phyloP scores from a whole-genome alignment of 2,113 vertebrate species.

The Cavia porcellus region DNA sequence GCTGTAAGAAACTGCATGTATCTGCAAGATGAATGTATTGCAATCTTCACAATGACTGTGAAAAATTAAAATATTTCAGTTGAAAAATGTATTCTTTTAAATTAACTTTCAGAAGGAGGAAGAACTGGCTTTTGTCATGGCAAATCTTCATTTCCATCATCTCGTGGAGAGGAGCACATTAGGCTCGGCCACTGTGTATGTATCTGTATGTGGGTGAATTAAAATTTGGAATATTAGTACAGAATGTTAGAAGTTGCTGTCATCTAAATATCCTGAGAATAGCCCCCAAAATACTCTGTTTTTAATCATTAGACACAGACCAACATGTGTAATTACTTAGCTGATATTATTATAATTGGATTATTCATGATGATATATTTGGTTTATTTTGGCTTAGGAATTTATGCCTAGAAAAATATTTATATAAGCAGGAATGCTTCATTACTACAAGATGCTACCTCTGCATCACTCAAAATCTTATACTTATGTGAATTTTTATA shows the following conservation, averaged over 20 bases:
- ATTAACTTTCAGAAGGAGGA: slow-evolving; percentile 88
- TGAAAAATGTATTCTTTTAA: slow-evolving; percentile 79
- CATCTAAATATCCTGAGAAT: neutral
- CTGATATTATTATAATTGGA: neutral
- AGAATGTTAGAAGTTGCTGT: neutral
- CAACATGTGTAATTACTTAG: neutral
- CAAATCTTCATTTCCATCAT: slow-evolving; percentile 92
- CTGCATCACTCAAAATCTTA: no score
- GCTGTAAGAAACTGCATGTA: slow-evolving; percentile 57
- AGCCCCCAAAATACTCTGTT: neutral
- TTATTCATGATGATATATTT: neutral
- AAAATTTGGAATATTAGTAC: neutral
- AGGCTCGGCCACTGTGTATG: slow-evolving; percentile 91
- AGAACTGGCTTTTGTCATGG: slow-evolving; percentile 93
- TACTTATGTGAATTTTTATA: neutral
- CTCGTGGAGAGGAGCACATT: slow-evolving; percentile 93
- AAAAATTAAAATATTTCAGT: slow-evolving; percentile 68
- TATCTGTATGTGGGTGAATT: neutral
- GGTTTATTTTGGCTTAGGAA: neutral
- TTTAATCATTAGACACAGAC: neutral
- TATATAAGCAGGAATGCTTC: neutral
- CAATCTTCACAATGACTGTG: slow-evolving; percentile 33
- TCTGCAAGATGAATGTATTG: slow-evolving; percentile 70
- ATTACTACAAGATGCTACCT: accelerated
- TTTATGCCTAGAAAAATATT: neutral